These are phyloP conservation scores for Trissolcus japonicus DNA, from an alignment of 2,888 invertebrate species.

Conservation along the genomic window DNA sequence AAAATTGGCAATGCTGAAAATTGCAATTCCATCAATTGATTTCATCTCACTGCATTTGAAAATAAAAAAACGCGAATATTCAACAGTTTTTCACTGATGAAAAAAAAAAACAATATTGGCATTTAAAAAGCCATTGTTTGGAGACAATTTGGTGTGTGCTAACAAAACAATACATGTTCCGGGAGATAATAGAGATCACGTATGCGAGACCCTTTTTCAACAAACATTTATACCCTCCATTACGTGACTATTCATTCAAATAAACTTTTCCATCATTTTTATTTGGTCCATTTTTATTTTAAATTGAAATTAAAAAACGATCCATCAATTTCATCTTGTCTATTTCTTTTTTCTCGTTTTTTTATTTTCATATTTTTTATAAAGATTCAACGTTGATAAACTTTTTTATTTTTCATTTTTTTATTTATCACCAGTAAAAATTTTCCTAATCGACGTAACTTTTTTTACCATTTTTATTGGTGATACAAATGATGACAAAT, in stretches of 20 bases:
- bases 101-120: constrained; percentile 12
- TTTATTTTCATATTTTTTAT: too few relatives aligned
- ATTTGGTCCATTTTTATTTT: not conserved
- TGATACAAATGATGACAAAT: too few relatives aligned
- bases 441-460: too few relatives aligned
- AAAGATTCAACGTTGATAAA: too few relatives aligned
- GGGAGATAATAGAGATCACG: constrained; percentile 1
- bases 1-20: not conserved
- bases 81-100: not conserved
- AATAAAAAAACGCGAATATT: not conserved
- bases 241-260: not conserved
- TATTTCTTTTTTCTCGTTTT: too few relatives aligned
- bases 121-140: constrained; percentile 15
- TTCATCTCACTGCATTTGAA: constrained; percentile 8
- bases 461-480: too few relatives aligned
- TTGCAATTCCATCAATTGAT: not conserved
- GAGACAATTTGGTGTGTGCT: constrained; percentile 15
- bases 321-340: too few relatives aligned
- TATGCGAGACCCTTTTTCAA: constrained; percentile 3
- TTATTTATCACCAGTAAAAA: too few relatives aligned
- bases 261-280: not conserved
- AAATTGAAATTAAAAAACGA: not conserved
- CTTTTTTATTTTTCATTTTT: too few relatives aligned
- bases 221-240: not conserved
- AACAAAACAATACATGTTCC: constrained; percentile 20